Conservation (phyloP, 2,113 vertebrate species). For the Ictidomys tridecemlineatus region DNA sequence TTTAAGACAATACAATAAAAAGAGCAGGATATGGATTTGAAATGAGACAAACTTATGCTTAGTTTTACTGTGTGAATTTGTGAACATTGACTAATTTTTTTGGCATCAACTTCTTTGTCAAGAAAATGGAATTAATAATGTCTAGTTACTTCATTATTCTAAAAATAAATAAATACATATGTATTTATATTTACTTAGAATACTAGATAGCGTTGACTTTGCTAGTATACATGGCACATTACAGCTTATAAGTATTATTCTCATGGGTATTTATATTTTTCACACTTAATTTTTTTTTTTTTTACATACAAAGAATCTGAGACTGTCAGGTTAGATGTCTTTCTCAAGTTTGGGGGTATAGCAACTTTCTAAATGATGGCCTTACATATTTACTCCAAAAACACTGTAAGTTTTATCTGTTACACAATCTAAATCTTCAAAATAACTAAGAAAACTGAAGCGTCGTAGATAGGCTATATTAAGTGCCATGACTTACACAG, state of each 20-base stretch:
- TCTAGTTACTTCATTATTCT: not conserved
- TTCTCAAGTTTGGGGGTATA: not conserved
- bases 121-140: not conserved
- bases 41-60: not conserved
- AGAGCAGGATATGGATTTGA: not conserved
- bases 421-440: not conserved
- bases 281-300: not conserved
- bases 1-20: not conserved
- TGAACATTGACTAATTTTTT: not conserved
- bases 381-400: not conserved
- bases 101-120: not conserved
- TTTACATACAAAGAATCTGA: not conserved
- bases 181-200: not conserved
- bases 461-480: not conserved
- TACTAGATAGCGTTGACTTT: not conserved
- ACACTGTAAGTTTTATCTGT: not conserved
- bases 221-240: not conserved
- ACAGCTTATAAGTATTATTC: not conserved
- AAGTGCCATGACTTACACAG: not conserved
- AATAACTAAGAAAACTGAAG: not conserved
- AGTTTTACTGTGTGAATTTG: not conserved
- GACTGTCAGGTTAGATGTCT: not conserved
- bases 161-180: not conserved
- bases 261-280: not conserved
- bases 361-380: not conserved